phyloP scores from a whole-genome alignment of 2,888 invertebrate species.

The Vesta saturnalis region DNA sequence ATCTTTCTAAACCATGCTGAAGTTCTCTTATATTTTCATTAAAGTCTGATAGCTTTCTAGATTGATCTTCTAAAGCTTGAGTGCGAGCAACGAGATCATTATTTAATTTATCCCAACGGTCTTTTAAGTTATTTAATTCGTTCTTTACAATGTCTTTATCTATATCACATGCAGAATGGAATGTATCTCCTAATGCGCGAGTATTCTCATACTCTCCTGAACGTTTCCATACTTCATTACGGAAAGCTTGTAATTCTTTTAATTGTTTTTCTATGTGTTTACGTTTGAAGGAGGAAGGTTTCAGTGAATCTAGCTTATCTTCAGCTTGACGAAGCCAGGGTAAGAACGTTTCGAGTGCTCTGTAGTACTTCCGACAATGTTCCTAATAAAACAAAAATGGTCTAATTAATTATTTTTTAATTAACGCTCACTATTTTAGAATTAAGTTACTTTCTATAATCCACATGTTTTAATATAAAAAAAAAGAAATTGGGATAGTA shows the following conservation, averaged over 20 bases:
- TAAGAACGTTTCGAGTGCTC: constrained; percentile 84
- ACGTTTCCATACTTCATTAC: constrained; percentile 94
- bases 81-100: constrained; percentile 81
- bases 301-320: constrained; percentile 80
- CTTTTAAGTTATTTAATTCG: constrained; percentile 82
- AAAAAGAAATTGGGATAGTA: too few relatives aligned
- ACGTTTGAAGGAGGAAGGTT: constrained; percentile 83
- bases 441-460: too few relatives aligned
- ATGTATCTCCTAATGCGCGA: constrained; percentile 85
- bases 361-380: constrained; percentile 90
- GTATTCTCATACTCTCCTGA: constrained; percentile 94
- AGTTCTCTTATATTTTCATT: constrained; percentile 85
- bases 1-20: constrained; percentile 85
- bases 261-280: constrained; percentile 89
- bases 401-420: too few relatives aligned
- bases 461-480: too few relatives aligned
- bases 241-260: constrained; percentile 86
- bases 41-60: constrained; percentile 84
- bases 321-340: constrained; percentile 91
- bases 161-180: constrained; percentile 87
- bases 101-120: constrained; percentile 91
- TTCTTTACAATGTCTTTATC: constrained; percentile 90
- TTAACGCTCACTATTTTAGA: too few relatives aligned
- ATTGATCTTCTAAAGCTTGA: constrained; percentile 84
- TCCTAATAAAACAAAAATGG: constrained; percentile 62